phyloP scores from a whole-genome alignment of 2,888 invertebrate species.

The Lissocephala sabroskyi region DNA sequence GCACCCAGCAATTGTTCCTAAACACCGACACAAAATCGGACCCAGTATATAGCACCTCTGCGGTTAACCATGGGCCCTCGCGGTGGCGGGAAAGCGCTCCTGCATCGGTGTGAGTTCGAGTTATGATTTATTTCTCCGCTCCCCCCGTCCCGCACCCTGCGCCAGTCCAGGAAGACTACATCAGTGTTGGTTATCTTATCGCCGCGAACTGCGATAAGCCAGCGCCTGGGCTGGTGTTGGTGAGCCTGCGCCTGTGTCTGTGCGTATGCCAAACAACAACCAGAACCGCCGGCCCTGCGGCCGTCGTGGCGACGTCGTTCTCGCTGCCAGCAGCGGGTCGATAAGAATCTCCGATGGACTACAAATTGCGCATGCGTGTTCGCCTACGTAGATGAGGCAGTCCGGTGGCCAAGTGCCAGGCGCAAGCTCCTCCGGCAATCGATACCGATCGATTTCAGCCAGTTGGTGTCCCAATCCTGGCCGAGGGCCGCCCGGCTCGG shows the following conservation, averaged over 20 bases:
- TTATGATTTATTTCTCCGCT: conserved; percentile 56
- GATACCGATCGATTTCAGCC: too few relatives aligned
- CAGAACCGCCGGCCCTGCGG: conserved; percentile 4
- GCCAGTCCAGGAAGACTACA: neutral
- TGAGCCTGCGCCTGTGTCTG: conserved; percentile 10
- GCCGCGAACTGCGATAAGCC: conserved; percentile 29
- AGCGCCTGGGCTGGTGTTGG: conserved; percentile 18
- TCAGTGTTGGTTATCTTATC: conserved; percentile 66
- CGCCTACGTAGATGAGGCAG: too few relatives aligned
- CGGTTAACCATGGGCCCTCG: conserved; percentile 21
- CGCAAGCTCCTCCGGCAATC: too few relatives aligned
- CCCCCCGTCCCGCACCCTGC: too few relatives aligned
- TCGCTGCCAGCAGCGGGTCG: conserved; percentile 16
- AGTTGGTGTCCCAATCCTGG: too few relatives aligned
- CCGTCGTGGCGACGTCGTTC: neutral
- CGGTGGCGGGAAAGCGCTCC: neutral
- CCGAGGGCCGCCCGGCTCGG: too few relatives aligned
- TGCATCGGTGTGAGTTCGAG: conserved; percentile 20
- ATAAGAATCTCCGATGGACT: conserved; percentile 66
- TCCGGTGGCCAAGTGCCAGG: too few relatives aligned
- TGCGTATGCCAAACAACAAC: conserved; percentile 35
- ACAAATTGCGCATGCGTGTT: conserved; percentile 70
- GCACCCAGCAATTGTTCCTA: conserved; percentile 16
- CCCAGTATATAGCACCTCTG: conserved; percentile 30
- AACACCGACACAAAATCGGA: conserved; percentile 4